phyloP scores from a whole-genome alignment of 2,797 vertebrate genomes.

The Cyprinodon diabolis region DNA sequence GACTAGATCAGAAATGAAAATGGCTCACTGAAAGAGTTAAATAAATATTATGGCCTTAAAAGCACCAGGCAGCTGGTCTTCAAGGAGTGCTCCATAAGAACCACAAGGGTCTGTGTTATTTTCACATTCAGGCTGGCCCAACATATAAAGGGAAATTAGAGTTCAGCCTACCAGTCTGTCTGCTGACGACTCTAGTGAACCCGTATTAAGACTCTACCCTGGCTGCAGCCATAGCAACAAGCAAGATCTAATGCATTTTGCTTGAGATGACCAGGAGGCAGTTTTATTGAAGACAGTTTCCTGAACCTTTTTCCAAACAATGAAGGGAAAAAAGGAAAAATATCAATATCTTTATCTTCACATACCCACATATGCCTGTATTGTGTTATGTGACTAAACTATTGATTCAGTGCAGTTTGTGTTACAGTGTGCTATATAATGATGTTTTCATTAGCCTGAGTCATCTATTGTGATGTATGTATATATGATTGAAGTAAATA shows the following conservation, averaged over 20 bases:
- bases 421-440: background rate
- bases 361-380: background rate
- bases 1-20: slow-evolving; percentile 65
- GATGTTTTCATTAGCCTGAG: background rate
- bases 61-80: slow-evolving; percentile 64
- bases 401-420: background rate
- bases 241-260: slow-evolving; percentile 46
- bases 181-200: slow-evolving; percentile 38
- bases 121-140: slow-evolving; percentile 60
- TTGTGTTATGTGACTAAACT: slow-evolving; percentile 1
- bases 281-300: slow-evolving; percentile 48
- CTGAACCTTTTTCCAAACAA: slow-evolving; percentile 36
- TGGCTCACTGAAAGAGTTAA: slow-evolving; percentile 53
- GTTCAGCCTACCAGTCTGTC: slow-evolving; percentile 60
- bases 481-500: background rate
- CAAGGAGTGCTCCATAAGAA: slow-evolving; percentile 64
- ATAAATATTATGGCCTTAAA: slow-evolving; percentile 69
- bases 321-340: background rate
- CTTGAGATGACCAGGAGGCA: slow-evolving; percentile 50
- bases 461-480: background rate
- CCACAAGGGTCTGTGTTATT: slow-evolving; percentile 54
- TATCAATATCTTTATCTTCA: slow-evolving; percentile 29
- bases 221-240: slow-evolving; percentile 77
- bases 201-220: slow-evolving; percentile 54
- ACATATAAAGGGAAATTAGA: slow-evolving; percentile 64